Conservation (phyloP, 2,888 invertebrate species). For the Sylvicola fuscatus region DNA sequence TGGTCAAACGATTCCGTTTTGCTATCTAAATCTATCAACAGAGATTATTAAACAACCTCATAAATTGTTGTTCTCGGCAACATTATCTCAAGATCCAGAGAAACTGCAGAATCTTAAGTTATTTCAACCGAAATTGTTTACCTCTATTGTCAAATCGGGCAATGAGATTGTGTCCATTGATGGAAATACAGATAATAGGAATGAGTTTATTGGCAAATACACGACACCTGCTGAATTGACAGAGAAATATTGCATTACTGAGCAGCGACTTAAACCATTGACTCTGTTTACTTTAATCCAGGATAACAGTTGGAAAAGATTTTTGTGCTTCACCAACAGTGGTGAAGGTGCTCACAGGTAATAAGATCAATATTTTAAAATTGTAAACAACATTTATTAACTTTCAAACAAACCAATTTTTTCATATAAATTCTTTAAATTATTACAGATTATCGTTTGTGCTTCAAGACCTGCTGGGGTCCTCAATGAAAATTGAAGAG, state of each 20-base stretch:
- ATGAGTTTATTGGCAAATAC: constrained; percentile 51
- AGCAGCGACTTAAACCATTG: constrained; percentile 54
- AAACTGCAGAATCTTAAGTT: constrained; percentile 72
- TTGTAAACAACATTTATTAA: no score
- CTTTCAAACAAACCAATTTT: constrained; percentile 1
- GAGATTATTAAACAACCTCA: constrained; percentile 34
- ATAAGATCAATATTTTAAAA: constrained; percentile 6
- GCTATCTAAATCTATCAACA: constrained; percentile 15
- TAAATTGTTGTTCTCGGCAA: constrained; percentile 93
- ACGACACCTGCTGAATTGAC: constrained; percentile 60
- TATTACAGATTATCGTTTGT: constrained; percentile 17
- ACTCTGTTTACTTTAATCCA: constrained; percentile 50
- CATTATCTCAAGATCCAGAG: constrained; percentile 90
- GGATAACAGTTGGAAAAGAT: constrained; percentile 44
- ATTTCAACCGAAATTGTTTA: constrained; percentile 83
- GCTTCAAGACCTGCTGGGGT: constrained; percentile 8
- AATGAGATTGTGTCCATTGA: neutral
- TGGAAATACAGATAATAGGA: constrained; percentile 13
- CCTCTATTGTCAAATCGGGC: constrained; percentile 32
- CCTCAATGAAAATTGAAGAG: constrained; percentile 11
- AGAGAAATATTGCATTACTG: constrained; percentile 45
- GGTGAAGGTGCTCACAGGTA: constrained; percentile 52
- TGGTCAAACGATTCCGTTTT: constrained; percentile 12
- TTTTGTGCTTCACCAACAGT: constrained; percentile 81
- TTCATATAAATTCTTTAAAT: constrained; percentile 2